These are phyloP conservation scores for Platyura marginata DNA, from an alignment of 1,140 invertebrate species.

Conservation along the genomic window DNA sequence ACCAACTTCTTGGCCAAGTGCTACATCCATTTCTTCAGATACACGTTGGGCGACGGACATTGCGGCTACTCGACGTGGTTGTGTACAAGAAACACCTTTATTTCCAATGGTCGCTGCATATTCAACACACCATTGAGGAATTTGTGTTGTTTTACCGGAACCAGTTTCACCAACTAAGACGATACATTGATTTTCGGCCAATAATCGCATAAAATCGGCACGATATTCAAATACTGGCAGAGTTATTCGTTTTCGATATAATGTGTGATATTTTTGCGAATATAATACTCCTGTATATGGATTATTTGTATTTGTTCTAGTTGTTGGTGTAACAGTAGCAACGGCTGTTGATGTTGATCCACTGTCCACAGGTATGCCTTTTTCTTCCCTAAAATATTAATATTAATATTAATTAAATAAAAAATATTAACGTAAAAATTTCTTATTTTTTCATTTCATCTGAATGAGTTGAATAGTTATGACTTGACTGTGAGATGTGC, in stretches of 20 bases:
- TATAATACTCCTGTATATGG: slow-evolving; percentile 55
- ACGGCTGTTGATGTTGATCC: not conserved
- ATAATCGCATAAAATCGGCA: slow-evolving; percentile 82
- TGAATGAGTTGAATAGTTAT: too few relatives aligned
- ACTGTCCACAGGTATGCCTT: slow-evolving; percentile 7
- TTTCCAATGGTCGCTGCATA: slow-evolving; percentile 51
- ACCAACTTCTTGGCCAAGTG: slow-evolving; percentile 86
- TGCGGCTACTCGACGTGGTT: slow-evolving; percentile 92
- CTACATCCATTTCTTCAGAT: slow-evolving; percentile 98
- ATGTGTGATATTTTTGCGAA: slow-evolving; percentile 64
- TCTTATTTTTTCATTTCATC: too few relatives aligned
- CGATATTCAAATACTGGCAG: slow-evolving; percentile 97
- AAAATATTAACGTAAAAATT: slow-evolving; percentile 4
- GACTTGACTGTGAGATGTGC: too few relatives aligned
- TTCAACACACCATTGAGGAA: slow-evolving; percentile 86
- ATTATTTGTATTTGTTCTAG: slow-evolving; percentile 31
- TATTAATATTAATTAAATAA: slow-evolving; percentile 9
- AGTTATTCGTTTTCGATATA: slow-evolving; percentile 72
- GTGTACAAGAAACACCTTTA: slow-evolving; percentile 91
- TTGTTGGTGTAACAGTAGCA: slow-evolving; percentile 13
- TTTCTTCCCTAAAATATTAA: slow-evolving; percentile 23
- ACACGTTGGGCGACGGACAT: slow-evolving; percentile 98
- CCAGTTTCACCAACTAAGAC: slow-evolving; percentile 67
- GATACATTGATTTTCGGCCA: slow-evolving; percentile 41
- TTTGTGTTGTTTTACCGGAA: slow-evolving; percentile 90